phyloP scores from a whole-genome alignment of 2,797 vertebrate species.

The Etheostoma perlongum region DNA sequence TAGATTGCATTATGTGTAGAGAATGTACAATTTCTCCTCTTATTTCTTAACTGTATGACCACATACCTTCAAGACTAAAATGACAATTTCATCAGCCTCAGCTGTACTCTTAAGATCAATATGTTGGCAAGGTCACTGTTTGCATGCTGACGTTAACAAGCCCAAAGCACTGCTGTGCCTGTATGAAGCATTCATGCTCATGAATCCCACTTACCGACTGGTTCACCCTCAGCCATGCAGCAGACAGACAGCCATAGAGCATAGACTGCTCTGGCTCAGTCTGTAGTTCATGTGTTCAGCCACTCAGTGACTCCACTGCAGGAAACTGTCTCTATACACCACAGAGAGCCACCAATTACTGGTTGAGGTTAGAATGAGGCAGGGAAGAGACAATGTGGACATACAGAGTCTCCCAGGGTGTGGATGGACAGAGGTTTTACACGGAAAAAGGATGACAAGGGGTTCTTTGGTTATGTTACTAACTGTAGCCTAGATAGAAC shows the following conservation, averaged over 20 bases:
- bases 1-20: not conserved
- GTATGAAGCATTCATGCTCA: not conserved
- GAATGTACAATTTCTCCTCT: not conserved
- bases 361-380: slow-evolving; percentile 5
- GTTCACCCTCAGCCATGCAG: slow-evolving; percentile 21
- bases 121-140: not conserved
- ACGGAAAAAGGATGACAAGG: not conserved
- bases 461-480: not conserved
- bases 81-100: not conserved
- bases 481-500: not conserved
- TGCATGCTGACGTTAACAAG: not conserved
- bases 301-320: slow-evolving; percentile 29
- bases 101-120: not conserved
- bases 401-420: not conserved
- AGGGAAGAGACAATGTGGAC: not conserved
- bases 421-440: not conserved
- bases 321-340: not conserved
- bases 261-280: not conserved
- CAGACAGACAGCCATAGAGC: slow-evolving; percentile 2
- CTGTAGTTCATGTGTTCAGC: slow-evolving; percentile 4
- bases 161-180: not conserved
- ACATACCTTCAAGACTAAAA: not conserved
- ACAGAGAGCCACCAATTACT: slow-evolving; percentile 2
- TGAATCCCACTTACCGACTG: not conserved
- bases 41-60: not conserved